Evolutionary conservation across 2,113 vertebrate genomes (phyloP), one percentile per base, ranked within the genome.

Genomic region (Clarias magur): DNA sequence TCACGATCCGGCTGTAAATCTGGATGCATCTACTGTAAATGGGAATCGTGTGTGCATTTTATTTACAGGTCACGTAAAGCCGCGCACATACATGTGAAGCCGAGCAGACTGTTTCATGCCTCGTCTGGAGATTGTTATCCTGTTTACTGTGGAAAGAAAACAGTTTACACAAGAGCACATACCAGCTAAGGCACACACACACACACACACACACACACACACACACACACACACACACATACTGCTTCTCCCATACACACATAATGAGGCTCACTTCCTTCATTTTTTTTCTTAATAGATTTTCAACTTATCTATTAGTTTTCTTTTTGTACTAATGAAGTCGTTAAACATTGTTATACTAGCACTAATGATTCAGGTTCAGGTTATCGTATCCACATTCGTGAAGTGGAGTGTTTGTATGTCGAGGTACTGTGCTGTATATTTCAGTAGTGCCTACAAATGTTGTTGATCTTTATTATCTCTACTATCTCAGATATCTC

Each of bases 401-500:
- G 7, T 48, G 48, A 48, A 48, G 48, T 8, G 48, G 48, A 7
- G 0, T 7, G 48, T 48, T 48, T 48, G 48, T 48, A 48, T 48
- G 48, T 7, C 42, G 6, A 42, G 42, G 4, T 42, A 42, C 42
- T 48, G 7, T 1, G 7, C 48, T 48, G 48, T 48, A 48, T 48
- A 48, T 48, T 48, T 17, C 19, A 70, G 17, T 34, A 65, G n/a
- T 27, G 15, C n/a, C 27, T 67, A 27, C 27, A n/a, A 67, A 27
- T n/a, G 3, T 67, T 11, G 17, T 9, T 10, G 17, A 23, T 65
- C 70, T 83, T 86, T 23, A 79, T 85, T 30, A n/a, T 67, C 56
- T 83, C 76, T 81, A 38, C 19, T 48, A 48, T 48, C 48, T 65
- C 94, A 99, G 98, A 95, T 99, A 88, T 98, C 97, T 27, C 97